A percentile compares a stretch with the other conserved stretches of the same genome.
These are phyloP conservation scores for Osmerus mordax DNA, from an alignment of 2,113 vertebrate genomes.

Conservation along the genomic window DNA sequence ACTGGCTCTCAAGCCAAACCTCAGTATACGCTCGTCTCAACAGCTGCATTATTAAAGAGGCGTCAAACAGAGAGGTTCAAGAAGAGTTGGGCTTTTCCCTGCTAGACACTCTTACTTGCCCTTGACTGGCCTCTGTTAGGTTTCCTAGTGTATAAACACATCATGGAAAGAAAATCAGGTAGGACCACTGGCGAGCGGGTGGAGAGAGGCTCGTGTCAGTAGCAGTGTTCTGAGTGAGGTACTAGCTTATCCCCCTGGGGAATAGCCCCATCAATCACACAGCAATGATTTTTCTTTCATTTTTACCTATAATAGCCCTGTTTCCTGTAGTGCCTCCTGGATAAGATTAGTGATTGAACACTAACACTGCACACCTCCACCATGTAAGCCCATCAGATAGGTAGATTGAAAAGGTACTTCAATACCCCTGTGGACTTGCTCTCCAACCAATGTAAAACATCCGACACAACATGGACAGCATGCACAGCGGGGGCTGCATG, in stretches of 20 bases:
- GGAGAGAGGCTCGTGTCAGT: slow-evolving; percentile 53
- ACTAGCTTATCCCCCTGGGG: slow-evolving; percentile 67
- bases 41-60: slow-evolving; percentile 46
- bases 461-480: neutral
- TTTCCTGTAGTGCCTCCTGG: slow-evolving; percentile 64
- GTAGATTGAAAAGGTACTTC: slow-evolving; percentile 46
- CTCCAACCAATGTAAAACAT: slow-evolving; percentile 22
- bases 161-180: slow-evolving; percentile 50
- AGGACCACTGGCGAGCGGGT: slow-evolving; percentile 65
- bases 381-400: slow-evolving; percentile 46
- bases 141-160: slow-evolving; percentile 60
- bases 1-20: slow-evolving; percentile 22
- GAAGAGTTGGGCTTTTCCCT: slow-evolving; percentile 48
- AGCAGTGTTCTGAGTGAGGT: slow-evolving; percentile 65
- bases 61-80: slow-evolving; percentile 41
- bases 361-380: slow-evolving; percentile 55
- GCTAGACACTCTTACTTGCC: slow-evolving; percentile 50
- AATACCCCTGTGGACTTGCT: slow-evolving; percentile 32
- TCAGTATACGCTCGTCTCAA: slow-evolving; percentile 35
- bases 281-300: slow-evolving; percentile 64
- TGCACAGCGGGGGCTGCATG: neutral
- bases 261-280: slow-evolving; percentile 70
- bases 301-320: slow-evolving; percentile 65
- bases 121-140: slow-evolving; percentile 60
- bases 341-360: slow-evolving; percentile 71